Evolutionary conservation across 1,140 invertebrate species (phyloP).

Genomic region (Papilio glaucus): DNA sequence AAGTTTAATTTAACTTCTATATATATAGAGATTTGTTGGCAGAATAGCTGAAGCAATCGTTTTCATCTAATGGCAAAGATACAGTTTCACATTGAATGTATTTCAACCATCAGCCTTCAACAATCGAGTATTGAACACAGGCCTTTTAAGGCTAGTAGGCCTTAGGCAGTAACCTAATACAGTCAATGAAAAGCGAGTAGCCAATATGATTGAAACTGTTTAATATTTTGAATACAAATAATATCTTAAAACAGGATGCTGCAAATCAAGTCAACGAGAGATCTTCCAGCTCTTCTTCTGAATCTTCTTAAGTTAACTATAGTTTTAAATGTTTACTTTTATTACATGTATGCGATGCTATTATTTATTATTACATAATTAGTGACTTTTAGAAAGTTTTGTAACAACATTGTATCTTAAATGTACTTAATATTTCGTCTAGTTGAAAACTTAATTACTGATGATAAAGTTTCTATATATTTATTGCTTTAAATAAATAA

Average conservation of each 20-base stretch:
- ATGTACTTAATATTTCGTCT: neutral
- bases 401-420: neutral
- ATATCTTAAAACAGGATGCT: neutral
- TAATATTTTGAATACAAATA: neutral
- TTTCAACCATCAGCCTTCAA: too few species aligned
- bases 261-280: neutral
- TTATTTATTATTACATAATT: neutral
- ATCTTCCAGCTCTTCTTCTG: neutral
- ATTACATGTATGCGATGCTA: neutral
- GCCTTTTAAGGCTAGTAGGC: too few species aligned
- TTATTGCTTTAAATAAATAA: slow-evolving; percentile 10
- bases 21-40: neutral
- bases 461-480: neutral
- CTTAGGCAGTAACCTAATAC: too few species aligned
- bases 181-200: neutral
- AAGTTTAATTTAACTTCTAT: neutral
- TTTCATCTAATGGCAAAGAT: neutral
- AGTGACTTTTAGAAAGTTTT: neutral
- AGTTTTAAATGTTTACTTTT: neutral
- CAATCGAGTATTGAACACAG: too few species aligned
- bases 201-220: neutral
- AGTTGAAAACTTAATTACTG: neutral
- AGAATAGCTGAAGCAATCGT: neutral
- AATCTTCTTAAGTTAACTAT: neutral
- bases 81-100: too few species aligned